Conservation (phyloP, 2,888 invertebrate genomes). For the Pristionchus exspectatus region DNA sequence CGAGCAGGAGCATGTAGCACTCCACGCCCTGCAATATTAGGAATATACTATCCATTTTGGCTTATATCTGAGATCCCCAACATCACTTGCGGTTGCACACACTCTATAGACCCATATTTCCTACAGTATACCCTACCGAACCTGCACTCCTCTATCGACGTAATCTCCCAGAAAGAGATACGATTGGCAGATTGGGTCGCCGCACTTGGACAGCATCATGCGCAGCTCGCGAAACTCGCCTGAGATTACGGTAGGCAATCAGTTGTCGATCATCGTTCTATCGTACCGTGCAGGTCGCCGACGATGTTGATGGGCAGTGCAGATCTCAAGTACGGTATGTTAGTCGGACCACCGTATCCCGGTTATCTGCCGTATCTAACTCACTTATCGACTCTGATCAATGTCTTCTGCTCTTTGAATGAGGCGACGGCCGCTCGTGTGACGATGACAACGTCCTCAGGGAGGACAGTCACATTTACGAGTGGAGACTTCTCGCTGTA, state of each 20-base stretch:
- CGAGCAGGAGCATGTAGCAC: constrained; percentile 59
- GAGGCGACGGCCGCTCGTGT: constrained; percentile 4
- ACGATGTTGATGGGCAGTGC: constrained; percentile 66
- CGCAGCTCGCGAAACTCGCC: constrained; percentile 72
- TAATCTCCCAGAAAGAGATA: constrained; percentile 65
- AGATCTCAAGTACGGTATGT: constrained; percentile 26
- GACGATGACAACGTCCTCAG: constrained; percentile 7
- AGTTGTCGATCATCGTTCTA: not conserved
- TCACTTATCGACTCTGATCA: constrained; percentile 33
- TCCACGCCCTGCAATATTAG: constrained; percentile 58
- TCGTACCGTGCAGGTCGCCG: constrained; percentile 70
- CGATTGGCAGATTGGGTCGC: constrained; percentile 57
- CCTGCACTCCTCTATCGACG: constrained; percentile 64
- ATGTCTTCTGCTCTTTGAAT: constrained; percentile 44
- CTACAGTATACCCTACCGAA: constrained; percentile 27
- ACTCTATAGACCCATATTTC: not conserved
- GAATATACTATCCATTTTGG: too few relatives aligned
- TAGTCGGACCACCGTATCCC: not conserved
- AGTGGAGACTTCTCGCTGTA: constrained; percentile 41
- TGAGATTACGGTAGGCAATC: not conserved
- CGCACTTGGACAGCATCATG: constrained; percentile 63
- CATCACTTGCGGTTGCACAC: too few relatives aligned
- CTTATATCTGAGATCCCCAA: not conserved
- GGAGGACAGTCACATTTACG: constrained; percentile 4
- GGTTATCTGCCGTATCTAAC: not conserved